phyloP scores from a whole-genome alignment of 1,140 invertebrate genomes.

The Apocrypta bakeri region DNA sequence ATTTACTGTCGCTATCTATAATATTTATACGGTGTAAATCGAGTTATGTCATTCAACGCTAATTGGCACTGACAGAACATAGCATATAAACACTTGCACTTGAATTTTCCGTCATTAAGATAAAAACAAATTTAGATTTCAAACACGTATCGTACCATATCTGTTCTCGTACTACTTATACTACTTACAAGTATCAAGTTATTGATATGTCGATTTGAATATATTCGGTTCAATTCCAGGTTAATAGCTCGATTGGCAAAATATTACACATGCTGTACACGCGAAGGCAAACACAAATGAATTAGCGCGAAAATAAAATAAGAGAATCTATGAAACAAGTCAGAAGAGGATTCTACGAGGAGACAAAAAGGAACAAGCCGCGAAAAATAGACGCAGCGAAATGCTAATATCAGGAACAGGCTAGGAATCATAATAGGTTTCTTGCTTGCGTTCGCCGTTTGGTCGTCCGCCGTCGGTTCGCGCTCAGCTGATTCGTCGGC shows the following conservation, averaged over 20 bases:
- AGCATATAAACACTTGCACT: neutral
- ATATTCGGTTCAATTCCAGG: no score
- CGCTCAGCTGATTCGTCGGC: conserved; percentile 31
- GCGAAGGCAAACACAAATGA: neutral
- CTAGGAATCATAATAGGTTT: conserved; percentile 69
- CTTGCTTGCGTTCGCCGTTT: conserved; percentile 51
- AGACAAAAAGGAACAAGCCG: neutral
- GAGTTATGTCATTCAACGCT: conserved; percentile 10
- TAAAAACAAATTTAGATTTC: no score
- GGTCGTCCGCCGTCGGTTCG: neutral
- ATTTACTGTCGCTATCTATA: neutral
- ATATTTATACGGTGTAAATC: conserved; percentile 9
- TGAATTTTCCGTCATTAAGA: no score
- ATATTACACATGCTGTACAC: neutral
- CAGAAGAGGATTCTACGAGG: no score
- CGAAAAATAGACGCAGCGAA: conserved; percentile 68
- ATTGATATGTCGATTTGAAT: neutral
- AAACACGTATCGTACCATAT: no score
- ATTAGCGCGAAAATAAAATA: neutral
- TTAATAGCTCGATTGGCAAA: no score
- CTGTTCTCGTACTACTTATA: no score
- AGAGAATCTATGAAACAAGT: neutral
- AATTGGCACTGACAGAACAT: conserved; percentile 17
- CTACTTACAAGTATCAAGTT: no score
- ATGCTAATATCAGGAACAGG: conserved; percentile 70